Percentiles rank a stretch among this genome's conserved stretches.
These are phyloP conservation scores for Etheostoma cragini DNA, from an alignment of 2,113 vertebrate genomes.

Conservation along the genomic window DNA sequence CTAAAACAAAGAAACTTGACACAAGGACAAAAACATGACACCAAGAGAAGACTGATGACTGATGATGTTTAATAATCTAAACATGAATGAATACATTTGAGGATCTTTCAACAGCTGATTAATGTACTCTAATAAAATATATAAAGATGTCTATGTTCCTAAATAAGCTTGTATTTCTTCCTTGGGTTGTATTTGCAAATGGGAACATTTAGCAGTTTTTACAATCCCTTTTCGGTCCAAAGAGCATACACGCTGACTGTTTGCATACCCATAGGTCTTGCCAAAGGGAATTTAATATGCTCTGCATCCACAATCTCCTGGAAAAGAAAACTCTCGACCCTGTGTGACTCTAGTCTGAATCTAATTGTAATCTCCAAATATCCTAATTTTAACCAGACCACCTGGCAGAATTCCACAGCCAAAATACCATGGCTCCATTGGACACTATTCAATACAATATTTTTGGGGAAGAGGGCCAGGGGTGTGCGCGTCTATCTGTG, in stretches of 20 bases:
- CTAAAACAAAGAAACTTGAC: too few relatives aligned
- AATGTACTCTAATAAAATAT: neutral
- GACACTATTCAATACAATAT: slow-evolving; percentile 6
- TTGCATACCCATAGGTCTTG: neutral
- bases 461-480: slow-evolving; percentile 23
- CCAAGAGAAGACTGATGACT: too few relatives aligned
- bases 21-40: too few relatives aligned
- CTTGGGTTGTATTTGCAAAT: neutral
- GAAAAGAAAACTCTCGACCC: neutral
- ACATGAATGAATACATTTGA: neutral
- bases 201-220: neutral
- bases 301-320: neutral
- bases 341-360: neutral
- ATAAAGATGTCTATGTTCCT: neutral
- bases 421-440: slow-evolving; percentile 4
- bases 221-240: neutral
- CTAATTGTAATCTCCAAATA: slow-evolving; percentile 3
- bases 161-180: neutral
- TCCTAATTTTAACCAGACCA: neutral
- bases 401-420: slow-evolving; percentile 22
- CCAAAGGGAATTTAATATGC: neutral
- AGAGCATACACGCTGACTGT: neutral
- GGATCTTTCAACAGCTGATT: neutral
- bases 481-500: neutral
- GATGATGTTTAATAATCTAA: too few relatives aligned